A percentile compares a stretch with the other conserved stretches of the same genome.
Conservation (phyloP, 2,888 invertebrate species). For the Aspidiotus rigidus region DNA sequence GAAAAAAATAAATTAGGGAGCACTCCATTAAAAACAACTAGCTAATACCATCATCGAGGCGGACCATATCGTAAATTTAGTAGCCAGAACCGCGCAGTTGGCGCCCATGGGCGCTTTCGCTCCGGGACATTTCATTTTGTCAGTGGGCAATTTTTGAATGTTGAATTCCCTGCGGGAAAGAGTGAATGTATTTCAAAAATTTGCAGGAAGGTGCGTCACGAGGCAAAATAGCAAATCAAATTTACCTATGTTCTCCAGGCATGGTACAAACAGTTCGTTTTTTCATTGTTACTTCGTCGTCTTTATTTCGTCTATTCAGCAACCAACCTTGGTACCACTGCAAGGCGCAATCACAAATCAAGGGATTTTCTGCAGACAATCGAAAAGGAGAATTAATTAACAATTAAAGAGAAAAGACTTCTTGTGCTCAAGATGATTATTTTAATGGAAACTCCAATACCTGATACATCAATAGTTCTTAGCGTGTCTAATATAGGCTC, state of each 20-base stretch:
- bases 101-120: constrained; percentile 36
- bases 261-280: constrained; percentile 75
- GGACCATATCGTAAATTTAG: constrained; percentile 15
- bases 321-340: constrained; percentile 81
- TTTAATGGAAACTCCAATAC: constrained; percentile 46
- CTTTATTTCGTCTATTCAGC: constrained; percentile 64
- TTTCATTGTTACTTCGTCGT: constrained; percentile 83
- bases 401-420: background rate
- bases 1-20: background rate
- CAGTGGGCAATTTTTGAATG: constrained; percentile 69
- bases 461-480: constrained; percentile 78
- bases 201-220: background rate
- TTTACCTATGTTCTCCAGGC: constrained; percentile 59
- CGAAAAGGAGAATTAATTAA: background rate
- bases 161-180: constrained; percentile 53
- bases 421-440: background rate
- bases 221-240: background rate
- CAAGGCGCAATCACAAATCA: constrained; percentile 78
- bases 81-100: constrained; percentile 6
- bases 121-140: constrained; percentile 70
- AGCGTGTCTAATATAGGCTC: constrained; percentile 79
- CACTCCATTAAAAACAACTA: background rate
- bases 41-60: background rate
- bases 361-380: constrained; percentile 64
- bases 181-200: background rate